Base-by-base conservation (phyloP, 2,888 invertebrate species). In the Hydroisotoma schaefferi region DNA sequence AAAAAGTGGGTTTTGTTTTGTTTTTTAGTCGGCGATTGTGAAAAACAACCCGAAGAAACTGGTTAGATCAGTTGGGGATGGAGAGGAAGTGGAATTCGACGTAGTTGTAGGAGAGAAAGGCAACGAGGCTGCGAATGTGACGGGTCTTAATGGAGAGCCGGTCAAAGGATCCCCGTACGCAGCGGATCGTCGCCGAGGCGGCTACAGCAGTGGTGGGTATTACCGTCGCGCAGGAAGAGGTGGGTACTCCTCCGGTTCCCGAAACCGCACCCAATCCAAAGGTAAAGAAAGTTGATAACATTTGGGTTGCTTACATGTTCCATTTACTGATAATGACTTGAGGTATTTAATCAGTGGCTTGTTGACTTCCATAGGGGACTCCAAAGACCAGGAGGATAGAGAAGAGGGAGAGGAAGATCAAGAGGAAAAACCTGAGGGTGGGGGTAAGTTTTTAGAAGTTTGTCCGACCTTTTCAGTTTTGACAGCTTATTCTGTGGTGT, bases 31-130 rank as follows among this genome's bases (percentile, higher is more conserved):
- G 74, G 98, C 98, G 76, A 97, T 99, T 77, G 85, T 87, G 74
- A 94, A 94, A 81, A 98, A 98, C 84, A 99, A 99, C 81, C 97
- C 97, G 73, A 90, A 90, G 78, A 99, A 99, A 82, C 92, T 92
- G 78, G 94, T 98, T 78, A 88, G 97, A 78, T 95, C 95, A 80
- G 94, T 99, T 74, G 97, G 8, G 8, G 97, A 97, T 82, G 95
- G 95, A 72, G 97, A 97, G 82, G 85, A 88, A 74, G 98, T 98
- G 74, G 94, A 97, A 80, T 98, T 98, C 81, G 97, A 95, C 82
- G 97, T 98, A 75, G 97, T 97, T 74, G 92, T 92, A 78, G 98
- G 98, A 75, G 94, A 95, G 79, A 94, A 92, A 80, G 98, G 98
- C 74, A 94, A 91, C 76, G 98, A 98, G 80, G 98, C 98, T 73